Evolutionary conservation across 2,797 vertebrate genomes (phyloP), one percentile per base, ranked within the genome.

Genomic region (Sebastes miniatus): DNA sequence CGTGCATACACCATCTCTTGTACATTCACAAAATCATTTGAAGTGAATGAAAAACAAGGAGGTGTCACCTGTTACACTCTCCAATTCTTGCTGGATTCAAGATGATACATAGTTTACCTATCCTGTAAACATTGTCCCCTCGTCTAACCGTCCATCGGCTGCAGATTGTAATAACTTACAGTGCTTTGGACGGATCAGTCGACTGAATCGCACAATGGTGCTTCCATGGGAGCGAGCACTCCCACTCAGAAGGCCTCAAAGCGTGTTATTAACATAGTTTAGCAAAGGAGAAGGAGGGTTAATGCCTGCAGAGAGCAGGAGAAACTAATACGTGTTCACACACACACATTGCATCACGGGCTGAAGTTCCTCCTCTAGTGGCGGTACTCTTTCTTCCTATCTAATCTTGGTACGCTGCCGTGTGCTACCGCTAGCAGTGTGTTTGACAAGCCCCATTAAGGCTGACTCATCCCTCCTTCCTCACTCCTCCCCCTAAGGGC

Each of bases 191-290:
- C 76, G 73, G 66, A 88, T 86, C 80, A 76, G 77, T 87, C 76
- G 73, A 81, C 78, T 74, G 80, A 88, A 91, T 91, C 82, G 62
- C 70, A 91, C 89, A 91, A 90, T 74, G 66, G 88, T 74, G 82
- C 84, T 82, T 85, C 90, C 87, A 85, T 87, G 85, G 88, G 90
- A 89, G 85, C 70, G n/a, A 87, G 87, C 78, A 83, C 88, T 90
- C 85, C 86, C 80, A 87, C 90, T 88, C 84, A 64, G 83, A 90
- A 79, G 78, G 71, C 67, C 75, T 89, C 80, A 75, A 85, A 91
- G 80, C 79, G 9, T 93, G 65, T 92, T 89, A 94, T 94, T 94
- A 94, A 92, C 91, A 94, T 88, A 91, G 89, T 90, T 94, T 85
- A 89, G 83, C 65, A 64, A 58, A 83, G 73, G 77, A 83, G 86